Conservation (phyloP, 1,140 invertebrate species). For the Steinernema khuongi region DNA sequence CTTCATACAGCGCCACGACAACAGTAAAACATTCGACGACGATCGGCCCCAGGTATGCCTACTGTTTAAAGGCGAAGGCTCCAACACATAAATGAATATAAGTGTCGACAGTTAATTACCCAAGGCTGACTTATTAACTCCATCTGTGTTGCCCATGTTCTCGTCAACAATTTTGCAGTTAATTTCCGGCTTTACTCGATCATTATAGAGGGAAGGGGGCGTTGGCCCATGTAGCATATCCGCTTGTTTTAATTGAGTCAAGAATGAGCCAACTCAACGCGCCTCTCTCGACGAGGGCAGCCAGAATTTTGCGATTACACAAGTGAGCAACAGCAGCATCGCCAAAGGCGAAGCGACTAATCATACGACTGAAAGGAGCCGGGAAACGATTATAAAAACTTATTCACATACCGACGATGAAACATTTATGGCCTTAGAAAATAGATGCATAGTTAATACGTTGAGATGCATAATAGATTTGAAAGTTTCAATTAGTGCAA, state of each 20-base stretch:
- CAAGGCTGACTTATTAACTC: neutral
- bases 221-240: neutral
- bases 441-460: conserved; percentile 7
- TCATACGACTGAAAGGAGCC: neutral
- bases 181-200: neutral
- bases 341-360: neutral
- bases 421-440: conserved; percentile 9
- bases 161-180: neutral
- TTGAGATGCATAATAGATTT: conserved; percentile 13
- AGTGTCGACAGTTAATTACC: too few species aligned
- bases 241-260: neutral
- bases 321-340: neutral
- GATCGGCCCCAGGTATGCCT: neutral
- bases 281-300: neutral
- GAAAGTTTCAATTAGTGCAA: conserved; percentile 15
- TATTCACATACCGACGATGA: conserved; percentile 13
- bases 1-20: neutral
- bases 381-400: conserved; percentile 15
- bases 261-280: neutral
- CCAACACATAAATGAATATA: too few species aligned
- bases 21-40: neutral
- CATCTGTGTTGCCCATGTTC: too few species aligned
- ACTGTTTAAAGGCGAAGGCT: too few species aligned
- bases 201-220: neutral
- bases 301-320: neutral